Evolutionary conservation across 2,888 invertebrate species (phyloP).

Genomic region (Orthonevra nobilis): DNA sequence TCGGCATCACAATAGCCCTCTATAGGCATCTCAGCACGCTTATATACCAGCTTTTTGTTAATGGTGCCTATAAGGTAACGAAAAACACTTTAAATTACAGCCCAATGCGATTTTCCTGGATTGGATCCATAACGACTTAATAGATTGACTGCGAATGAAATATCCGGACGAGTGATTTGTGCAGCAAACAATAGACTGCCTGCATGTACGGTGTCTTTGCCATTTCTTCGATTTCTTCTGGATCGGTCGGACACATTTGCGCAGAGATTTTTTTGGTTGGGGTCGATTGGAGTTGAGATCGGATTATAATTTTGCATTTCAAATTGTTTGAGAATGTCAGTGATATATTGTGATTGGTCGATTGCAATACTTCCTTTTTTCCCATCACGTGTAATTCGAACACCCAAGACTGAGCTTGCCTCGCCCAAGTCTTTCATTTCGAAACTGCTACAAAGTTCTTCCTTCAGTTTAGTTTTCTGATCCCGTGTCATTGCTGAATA

Average conservation of each 20-base stretch:
- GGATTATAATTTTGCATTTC: slow-evolving; percentile 50
- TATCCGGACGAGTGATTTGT: slow-evolving; percentile 60
- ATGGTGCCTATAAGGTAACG: slow-evolving; percentile 57
- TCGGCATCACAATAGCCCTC: slow-evolving; percentile 16
- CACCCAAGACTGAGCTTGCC: no score
- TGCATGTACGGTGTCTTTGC: slow-evolving; percentile 56
- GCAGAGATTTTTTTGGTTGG: slow-evolving; percentile 40
- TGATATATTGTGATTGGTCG: no score
- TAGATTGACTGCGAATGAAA: slow-evolving; percentile 17
- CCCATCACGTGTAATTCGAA: no score
- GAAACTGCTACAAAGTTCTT: slow-evolving; percentile 9
- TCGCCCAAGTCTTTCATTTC: slow-evolving; percentile 42
- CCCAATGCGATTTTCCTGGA: slow-evolving; percentile 63
- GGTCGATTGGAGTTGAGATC: slow-evolving; percentile 39
- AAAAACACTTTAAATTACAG: slow-evolving; percentile 55
- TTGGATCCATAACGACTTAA: slow-evolving; percentile 44
- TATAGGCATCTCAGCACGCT: neutral
- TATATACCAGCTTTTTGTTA: slow-evolving; percentile 7
- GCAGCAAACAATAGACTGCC: slow-evolving; percentile 57
- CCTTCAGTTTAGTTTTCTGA: neutral
- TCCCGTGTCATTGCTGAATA: slow-evolving; percentile 21
- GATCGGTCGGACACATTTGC: slow-evolving; percentile 52
- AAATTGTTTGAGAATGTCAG: no score
- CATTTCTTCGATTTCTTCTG: slow-evolving; percentile 53
- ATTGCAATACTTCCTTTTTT: no score